Evolutionary conservation across 2,797 vertebrate species (phyloP).

Genomic region (Pseudomugil gertrudae): DNA sequence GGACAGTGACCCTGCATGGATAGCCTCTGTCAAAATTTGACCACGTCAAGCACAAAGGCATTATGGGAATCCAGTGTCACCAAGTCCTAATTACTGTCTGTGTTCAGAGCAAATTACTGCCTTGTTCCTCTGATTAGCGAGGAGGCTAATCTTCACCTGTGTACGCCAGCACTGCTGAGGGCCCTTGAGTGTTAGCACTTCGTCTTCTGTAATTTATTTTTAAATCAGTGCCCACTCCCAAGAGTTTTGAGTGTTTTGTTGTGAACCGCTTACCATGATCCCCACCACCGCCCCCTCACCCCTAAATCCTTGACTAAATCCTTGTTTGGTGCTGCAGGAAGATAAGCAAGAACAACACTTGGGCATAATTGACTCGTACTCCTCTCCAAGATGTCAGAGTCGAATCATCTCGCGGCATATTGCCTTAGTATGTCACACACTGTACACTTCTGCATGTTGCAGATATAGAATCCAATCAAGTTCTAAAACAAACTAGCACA

Average conservation of each 20-base stretch:
- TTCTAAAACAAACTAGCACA: slow-evolving; percentile 76
- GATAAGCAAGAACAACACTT: slow-evolving; percentile 86
- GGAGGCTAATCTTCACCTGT: slow-evolving; percentile 86
- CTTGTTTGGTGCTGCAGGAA: slow-evolving; percentile 85
- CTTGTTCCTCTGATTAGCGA: slow-evolving; percentile 85
- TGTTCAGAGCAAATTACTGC: slow-evolving; percentile 85
- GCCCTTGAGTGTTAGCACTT: slow-evolving; percentile 84
- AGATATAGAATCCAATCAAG: slow-evolving; percentile 83
- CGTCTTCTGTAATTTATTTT: slow-evolving; percentile 86
- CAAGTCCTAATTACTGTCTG: slow-evolving; percentile 85
- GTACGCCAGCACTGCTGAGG: slow-evolving; percentile 84
- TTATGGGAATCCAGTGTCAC: slow-evolving; percentile 85
- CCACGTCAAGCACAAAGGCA: slow-evolving; percentile 84
- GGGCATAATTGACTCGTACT: slow-evolving; percentile 85
- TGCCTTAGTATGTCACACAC: slow-evolving; percentile 76
- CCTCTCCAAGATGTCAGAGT: slow-evolving; percentile 82
- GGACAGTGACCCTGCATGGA: slow-evolving; percentile 83
- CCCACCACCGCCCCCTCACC: slow-evolving; percentile 83
- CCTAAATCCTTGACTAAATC: slow-evolving; percentile 86
- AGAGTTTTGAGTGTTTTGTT: slow-evolving; percentile 86
- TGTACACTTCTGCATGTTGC: slow-evolving; percentile 76
- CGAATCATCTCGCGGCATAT: slow-evolving; percentile 81
- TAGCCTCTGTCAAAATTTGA: slow-evolving; percentile 84
- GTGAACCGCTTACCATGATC: slow-evolving; percentile 86
- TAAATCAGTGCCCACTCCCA: slow-evolving; percentile 85